Evolutionary conservation across 2,797 vertebrate species (phyloP).

Genomic region (Sebastes taczanowskii): DNA sequence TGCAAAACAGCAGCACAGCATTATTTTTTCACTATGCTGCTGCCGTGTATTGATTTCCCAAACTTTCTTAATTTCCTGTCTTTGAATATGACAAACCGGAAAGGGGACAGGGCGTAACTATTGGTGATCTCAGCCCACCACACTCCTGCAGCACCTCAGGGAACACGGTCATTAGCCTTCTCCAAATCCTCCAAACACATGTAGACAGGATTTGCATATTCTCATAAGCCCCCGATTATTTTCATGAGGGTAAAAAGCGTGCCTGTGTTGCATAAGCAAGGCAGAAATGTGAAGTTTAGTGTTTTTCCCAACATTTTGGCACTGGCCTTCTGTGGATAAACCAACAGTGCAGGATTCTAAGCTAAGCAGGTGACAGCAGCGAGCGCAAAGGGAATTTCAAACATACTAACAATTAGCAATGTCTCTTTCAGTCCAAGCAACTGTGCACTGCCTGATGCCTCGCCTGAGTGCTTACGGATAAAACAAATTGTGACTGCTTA

Average conservation of each 20-base stretch:
- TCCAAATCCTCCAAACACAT: constrained; percentile 43
- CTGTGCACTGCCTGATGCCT: constrained; percentile 12
- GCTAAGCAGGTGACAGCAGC: constrained; percentile 21
- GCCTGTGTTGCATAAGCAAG: neutral
- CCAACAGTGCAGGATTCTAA: neutral
- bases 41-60: neutral
- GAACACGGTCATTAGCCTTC: constrained; percentile 44
- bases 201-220: constrained; percentile 43
- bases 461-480: constrained; percentile 32
- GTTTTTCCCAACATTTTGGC: neutral
- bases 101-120: neutral
- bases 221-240: constrained; percentile 21
- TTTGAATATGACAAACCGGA: constrained; percentile 6
- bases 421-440: constrained; percentile 27
- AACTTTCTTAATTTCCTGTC: constrained; percentile 1
- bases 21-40: neutral
- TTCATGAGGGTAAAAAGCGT: constrained; percentile 9
- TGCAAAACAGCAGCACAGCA: neutral
- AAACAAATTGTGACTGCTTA: constrained; percentile 42
- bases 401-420: constrained; percentile 23
- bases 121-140: neutral
- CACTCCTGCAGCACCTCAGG: constrained; percentile 10
- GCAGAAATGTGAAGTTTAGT: constrained; percentile 11
- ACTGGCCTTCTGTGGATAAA: neutral
- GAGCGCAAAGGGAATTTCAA: neutral